phyloP scores from a whole-genome alignment of 92 coral and sea anemone species.

The Siderastrea siderea region DNA sequence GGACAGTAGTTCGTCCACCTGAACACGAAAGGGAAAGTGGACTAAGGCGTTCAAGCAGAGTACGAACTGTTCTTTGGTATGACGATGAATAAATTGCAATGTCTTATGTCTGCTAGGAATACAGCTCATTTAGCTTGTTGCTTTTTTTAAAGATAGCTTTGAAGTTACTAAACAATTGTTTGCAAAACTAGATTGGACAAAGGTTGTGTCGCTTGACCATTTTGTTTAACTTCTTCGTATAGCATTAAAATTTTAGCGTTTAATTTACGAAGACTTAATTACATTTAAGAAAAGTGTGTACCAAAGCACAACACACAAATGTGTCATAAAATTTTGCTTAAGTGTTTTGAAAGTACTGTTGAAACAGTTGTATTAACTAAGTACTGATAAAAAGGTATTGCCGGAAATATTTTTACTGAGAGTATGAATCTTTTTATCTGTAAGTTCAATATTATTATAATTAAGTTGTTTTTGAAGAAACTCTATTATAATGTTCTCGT shows the following conservation, averaged over 20 bases:
- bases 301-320: neutral
- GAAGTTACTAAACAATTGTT: slow-evolving; percentile 16
- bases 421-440: neutral
- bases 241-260: neutral
- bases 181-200: slow-evolving; percentile 17
- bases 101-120: slow-evolving; percentile 18
- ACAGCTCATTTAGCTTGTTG: slow-evolving; percentile 27
- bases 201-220: slow-evolving; percentile 2
- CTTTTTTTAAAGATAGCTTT: neutral
- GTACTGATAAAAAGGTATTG: neutral
- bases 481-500: neutral
- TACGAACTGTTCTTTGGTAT: slow-evolving; percentile 39
- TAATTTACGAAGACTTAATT: neutral
- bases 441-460: neutral
- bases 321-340: neutral
- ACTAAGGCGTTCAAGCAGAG: slow-evolving; percentile 35
- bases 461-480: neutral
- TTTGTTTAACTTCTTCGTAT: slow-evolving; percentile 4
- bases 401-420: neutral
- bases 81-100: slow-evolving; percentile 18
- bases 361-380: neutral
- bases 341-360: neutral
- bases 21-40: slow-evolving; percentile 33
- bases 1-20: slow-evolving; percentile 39
- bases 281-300: neutral